Percentiles rank a stretch among this genome's conserved stretches.
phyloP scores from a whole-genome alignment of 2,888 invertebrate genomes.

The Chloromyia formosa region DNA sequence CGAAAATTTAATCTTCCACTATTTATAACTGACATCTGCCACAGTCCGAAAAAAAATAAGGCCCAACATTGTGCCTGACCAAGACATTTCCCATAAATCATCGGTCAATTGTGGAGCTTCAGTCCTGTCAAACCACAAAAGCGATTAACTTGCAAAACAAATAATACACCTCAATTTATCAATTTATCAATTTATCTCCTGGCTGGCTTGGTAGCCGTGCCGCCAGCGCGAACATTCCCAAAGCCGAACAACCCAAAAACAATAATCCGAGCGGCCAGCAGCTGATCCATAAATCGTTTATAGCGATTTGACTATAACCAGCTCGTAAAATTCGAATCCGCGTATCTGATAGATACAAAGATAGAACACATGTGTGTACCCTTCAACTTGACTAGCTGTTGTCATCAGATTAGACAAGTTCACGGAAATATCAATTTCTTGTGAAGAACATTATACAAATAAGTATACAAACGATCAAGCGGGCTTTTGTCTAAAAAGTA shows the following conservation, averaged over 20 bases:
- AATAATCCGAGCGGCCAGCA: neutral
- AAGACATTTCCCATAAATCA: too few relatives aligned
- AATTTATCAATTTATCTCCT: too few relatives aligned
- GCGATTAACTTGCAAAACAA: constrained; percentile 28
- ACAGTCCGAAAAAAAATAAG: too few relatives aligned
- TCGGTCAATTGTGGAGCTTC: neutral
- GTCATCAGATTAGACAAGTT: constrained; percentile 46
- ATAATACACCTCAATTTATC: constrained; percentile 20
- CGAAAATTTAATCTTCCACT: too few relatives aligned
- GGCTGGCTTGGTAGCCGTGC: neutral
- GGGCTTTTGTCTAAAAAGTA: neutral
- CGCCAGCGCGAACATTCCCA: constrained; percentile 1
- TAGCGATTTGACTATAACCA: constrained; percentile 8
- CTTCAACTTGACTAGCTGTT: neutral
- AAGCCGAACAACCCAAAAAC: neutral
- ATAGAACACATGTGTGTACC: neutral
- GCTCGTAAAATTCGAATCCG: constrained; percentile 14
- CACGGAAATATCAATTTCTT: constrained; percentile 40
- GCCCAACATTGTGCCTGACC: too few relatives aligned
- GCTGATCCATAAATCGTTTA: constrained; percentile 21
- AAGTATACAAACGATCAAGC: neutral
- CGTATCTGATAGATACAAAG: neutral
- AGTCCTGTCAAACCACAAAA: constrained; percentile 9
- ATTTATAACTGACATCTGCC: too few relatives aligned
- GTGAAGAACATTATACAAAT: constrained; percentile 12